Evolutionary conservation across 2,888 invertebrate species (phyloP).

Genomic region (Pyrgus malvae): DNA sequence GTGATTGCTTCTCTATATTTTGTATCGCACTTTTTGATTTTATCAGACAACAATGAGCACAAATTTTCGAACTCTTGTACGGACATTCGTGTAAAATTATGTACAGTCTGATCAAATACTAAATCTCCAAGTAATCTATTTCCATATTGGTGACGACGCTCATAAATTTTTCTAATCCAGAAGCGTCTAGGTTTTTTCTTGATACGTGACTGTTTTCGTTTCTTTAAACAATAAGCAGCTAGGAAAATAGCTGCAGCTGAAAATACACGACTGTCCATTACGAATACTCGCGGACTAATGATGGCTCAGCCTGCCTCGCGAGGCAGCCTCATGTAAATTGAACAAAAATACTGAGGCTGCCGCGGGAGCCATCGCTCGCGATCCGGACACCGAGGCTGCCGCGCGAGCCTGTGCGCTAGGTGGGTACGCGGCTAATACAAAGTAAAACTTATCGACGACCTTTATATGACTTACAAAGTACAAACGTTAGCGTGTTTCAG

Average conservation of each 20-base stretch:
- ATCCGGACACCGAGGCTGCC: neutral
- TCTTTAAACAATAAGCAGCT: conserved; percentile 32
- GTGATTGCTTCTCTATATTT: conserved; percentile 11
- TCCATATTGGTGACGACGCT: conserved; percentile 33
- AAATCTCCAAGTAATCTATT: conserved; percentile 26
- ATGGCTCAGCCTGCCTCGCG: conserved; percentile 34
- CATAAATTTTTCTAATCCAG: conserved; percentile 34
- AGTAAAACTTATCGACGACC: too few relatives aligned
- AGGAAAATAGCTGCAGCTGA: conserved; percentile 37
- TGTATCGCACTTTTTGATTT: conserved; percentile 26
- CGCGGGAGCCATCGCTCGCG: conserved; percentile 25
- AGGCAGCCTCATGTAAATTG: conserved; percentile 5
- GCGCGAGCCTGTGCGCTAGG: neutral
- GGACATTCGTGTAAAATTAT: conserved; percentile 28
- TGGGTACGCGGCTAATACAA: neutral
- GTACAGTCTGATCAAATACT: neutral
- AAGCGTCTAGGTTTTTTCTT: conserved; percentile 35
- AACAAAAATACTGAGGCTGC: conserved; percentile 23
- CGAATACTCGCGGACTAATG: conserved; percentile 34
- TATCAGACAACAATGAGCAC: conserved; percentile 33
- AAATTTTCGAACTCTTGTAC: conserved; percentile 34
- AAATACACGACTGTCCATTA: conserved; percentile 37
- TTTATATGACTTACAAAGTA: too few relatives aligned
- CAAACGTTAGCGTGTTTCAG: too few relatives aligned
- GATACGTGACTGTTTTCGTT: conserved; percentile 34